phyloP scores from a whole-genome alignment of 2,113 vertebrate genomes.

The Orientallactaga bullata region DNA sequence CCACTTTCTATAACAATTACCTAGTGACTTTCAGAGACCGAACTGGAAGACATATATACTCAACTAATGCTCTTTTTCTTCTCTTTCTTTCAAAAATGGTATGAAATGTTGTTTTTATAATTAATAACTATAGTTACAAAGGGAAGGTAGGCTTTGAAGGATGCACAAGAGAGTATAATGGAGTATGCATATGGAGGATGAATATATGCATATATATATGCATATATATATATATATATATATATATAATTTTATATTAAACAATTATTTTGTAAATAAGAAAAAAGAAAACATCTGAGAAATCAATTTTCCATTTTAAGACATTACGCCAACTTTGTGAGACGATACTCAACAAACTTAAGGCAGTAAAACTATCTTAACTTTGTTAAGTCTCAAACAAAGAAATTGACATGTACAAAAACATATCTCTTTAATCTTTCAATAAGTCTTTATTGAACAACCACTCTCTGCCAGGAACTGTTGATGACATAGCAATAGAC shows the following conservation, averaged over 20 bases:
- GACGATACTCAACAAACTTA: neutral
- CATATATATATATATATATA: no score
- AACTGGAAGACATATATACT: neutral
- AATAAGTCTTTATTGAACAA: no score
- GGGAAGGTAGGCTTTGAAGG: accelerated
- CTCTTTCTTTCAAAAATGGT: neutral
- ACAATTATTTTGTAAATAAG: no score
- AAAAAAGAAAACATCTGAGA: no score
- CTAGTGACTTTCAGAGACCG: constrained; percentile 53
- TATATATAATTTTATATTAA: neutral
- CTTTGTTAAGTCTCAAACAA: neutral
- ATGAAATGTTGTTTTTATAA: neutral
- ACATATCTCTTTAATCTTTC: neutral
- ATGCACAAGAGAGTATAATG: no score
- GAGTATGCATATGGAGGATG: no score
- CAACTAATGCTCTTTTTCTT: neutral
- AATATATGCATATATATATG: neutral
- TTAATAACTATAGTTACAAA: neutral
- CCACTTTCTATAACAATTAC: constrained; percentile 58
- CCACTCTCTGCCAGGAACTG: no score
- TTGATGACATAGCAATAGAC: neutral
- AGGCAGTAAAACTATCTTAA: neutral
- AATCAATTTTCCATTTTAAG: neutral
- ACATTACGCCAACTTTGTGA: neutral
- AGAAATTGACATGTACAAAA: neutral